A percentile compares a stretch with the other conserved stretches of the same genome.
phyloP scores from a whole-genome alignment of 2,888 invertebrate species.

The Lutraria lutraria region DNA sequence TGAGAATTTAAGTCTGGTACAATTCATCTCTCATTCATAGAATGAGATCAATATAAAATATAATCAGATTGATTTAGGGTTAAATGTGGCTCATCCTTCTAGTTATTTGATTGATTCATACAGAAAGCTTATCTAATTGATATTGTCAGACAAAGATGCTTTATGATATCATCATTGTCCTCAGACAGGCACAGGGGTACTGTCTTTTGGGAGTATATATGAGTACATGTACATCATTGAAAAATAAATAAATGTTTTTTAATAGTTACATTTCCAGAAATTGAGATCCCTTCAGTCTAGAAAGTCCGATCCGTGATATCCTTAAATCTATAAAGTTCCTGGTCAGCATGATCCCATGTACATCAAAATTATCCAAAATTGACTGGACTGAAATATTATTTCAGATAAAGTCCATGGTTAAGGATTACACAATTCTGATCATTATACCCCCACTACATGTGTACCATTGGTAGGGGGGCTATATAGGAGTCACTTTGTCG shows the following conservation, averaged over 20 bases:
- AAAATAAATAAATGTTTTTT: not conserved
- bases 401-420: no score
- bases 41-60: not conserved
- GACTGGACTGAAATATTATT: no score
- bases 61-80: not conserved
- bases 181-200: not conserved
- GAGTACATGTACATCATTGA: no score
- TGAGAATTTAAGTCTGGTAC: not conserved
- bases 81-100: not conserved
- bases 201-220: not conserved
- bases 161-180: not conserved
- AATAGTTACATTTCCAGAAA: not conserved
- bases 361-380: no score
- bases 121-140: slow-evolving; percentile 2
- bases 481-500: no score
- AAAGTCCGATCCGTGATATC: no score
- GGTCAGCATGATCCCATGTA: no score
- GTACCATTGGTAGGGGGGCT: no score
- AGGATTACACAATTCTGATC: no score
- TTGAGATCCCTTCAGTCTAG: not conserved
- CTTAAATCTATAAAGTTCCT: no score
- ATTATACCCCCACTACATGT: no score
- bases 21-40: slow-evolving; percentile 10
- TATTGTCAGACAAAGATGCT: not conserved
- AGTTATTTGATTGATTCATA: not conserved